A percentile compares a stretch with the other conserved stretches of the same genome.
Conservation (phyloP, 2,113 vertebrate genomes). For the Corvus hawaiiensis region DNA sequence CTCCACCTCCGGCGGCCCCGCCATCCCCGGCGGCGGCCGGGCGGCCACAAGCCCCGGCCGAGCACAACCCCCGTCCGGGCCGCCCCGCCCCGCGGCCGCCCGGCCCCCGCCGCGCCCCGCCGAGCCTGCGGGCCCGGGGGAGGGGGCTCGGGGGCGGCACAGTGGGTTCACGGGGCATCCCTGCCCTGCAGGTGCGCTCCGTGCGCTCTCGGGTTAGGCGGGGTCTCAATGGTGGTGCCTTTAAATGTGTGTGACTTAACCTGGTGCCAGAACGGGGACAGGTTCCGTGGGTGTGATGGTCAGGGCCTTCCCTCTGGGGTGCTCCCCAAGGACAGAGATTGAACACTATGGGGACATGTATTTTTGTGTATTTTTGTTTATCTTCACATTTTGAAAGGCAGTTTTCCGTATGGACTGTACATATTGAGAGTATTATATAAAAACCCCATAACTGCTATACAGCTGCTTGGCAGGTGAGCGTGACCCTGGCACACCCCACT, state of each 20-base stretch:
- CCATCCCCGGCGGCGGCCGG: not conserved
- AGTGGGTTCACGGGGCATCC: fast-evolving
- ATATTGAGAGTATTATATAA: fast-evolving
- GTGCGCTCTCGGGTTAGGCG: not conserved
- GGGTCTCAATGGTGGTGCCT: fast-evolving
- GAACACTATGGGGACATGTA: fast-evolving
- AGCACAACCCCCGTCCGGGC: not conserved
- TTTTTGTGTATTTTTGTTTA: not conserved
- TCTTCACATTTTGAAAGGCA: not conserved
- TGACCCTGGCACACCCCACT: fast-evolving
- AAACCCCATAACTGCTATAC: fast-evolving
- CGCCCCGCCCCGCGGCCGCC: not conserved
- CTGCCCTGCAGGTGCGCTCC: not conserved
- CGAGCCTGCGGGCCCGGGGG: no score
- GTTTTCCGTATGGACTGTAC: fast-evolving
- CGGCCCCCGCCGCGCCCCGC: not conserved
- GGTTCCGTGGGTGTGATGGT: fast-evolving
- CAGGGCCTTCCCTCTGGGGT: no score
- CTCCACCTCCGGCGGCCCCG: not conserved
- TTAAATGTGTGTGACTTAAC: fast-evolving
- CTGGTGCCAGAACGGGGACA: fast-evolving
- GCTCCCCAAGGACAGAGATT: fast-evolving
- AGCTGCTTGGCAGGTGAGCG: not conserved
- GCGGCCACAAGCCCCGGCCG: not conserved
- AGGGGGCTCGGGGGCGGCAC: not conserved